These are phyloP conservation scores for Manduca sexta DNA, from an alignment of 1,140 invertebrate genomes.

Conservation along the genomic window DNA sequence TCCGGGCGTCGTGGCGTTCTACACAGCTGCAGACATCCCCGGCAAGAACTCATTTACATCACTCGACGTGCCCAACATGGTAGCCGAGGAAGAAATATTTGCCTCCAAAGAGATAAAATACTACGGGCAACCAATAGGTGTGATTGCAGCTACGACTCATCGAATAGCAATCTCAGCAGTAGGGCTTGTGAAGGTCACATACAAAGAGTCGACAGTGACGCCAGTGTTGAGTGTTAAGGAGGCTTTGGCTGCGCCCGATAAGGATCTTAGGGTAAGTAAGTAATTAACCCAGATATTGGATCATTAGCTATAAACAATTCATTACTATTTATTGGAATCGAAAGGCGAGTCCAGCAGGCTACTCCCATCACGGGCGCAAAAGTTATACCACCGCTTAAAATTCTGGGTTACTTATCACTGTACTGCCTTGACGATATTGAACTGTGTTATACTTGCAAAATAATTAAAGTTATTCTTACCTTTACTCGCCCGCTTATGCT, in stretches of 20 bases:
- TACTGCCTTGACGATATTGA: too few species aligned
- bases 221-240: conserved; percentile 74
- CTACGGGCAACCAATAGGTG: conserved; percentile 82
- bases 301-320: too few species aligned
- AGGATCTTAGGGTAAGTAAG: conserved; percentile 39
- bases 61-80: conserved; percentile 25
- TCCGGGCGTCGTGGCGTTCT: conserved; percentile 81
- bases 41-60: conserved; percentile 78
- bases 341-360: too few species aligned
- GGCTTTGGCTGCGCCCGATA: conserved; percentile 69
- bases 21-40: conserved; percentile 83
- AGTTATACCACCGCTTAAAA: too few species aligned
- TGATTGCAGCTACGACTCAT: conserved; percentile 79
- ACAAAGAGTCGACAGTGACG: conserved; percentile 57
- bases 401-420: too few species aligned
- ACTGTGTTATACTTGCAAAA: too few species aligned
- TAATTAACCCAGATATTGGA: too few species aligned
- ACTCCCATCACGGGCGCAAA: too few species aligned
- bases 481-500: too few species aligned
- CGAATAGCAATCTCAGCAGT: conserved; percentile 77
- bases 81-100: conserved; percentile 71
- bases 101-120: conserved; percentile 72
- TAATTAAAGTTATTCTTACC: too few species aligned
- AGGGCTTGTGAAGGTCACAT: conserved; percentile 79
- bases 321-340: too few species aligned